These are phyloP conservation scores for Catotricha subobsoleta DNA, from an alignment of 2,888 invertebrate species.

Conservation along the genomic window DNA sequence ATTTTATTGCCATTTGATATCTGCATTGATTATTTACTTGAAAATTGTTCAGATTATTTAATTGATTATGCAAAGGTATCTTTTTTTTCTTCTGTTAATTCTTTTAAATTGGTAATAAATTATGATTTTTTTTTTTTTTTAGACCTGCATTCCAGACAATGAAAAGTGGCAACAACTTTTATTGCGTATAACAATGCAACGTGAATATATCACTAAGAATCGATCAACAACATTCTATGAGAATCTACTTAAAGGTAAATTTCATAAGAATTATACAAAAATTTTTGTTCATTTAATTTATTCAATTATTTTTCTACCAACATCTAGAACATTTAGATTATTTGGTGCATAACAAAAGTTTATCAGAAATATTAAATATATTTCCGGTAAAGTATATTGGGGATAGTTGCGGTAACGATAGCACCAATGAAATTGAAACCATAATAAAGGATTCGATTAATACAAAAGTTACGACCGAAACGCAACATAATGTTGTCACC, in stretches of 20 bases:
- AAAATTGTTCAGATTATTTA: conserved; percentile 40
- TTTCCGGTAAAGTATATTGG: background rate
- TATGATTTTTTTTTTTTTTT: background rate
- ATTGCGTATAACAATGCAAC: conserved; percentile 1
- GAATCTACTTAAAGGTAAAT: conserved; percentile 4
- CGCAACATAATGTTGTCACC: no score
- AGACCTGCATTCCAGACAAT: background rate
- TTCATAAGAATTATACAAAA: background rate
- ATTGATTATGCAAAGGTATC: conserved; percentile 45
- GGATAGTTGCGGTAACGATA: no score
- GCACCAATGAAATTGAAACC: no score
- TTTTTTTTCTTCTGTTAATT: background rate
- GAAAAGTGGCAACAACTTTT: conserved; percentile 2
- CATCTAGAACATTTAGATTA: conserved; percentile 1
- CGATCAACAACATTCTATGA: conserved; percentile 3
- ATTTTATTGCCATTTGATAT: conserved; percentile 33
- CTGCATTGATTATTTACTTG: conserved; percentile 35
- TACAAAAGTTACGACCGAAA: no score
- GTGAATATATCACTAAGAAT: background rate
- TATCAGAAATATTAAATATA: background rate
- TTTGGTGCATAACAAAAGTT: conserved; percentile 2
- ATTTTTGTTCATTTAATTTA: background rate
- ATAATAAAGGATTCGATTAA: no score
- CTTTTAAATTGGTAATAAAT: background rate
- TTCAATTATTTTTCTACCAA: background rate